Percentiles rank a stretch among this genome's conserved stretches.
These are phyloP conservation scores for Ciconia stormi DNA, from an alignment of 2,113 vertebrate genomes.

Conservation along the genomic window DNA sequence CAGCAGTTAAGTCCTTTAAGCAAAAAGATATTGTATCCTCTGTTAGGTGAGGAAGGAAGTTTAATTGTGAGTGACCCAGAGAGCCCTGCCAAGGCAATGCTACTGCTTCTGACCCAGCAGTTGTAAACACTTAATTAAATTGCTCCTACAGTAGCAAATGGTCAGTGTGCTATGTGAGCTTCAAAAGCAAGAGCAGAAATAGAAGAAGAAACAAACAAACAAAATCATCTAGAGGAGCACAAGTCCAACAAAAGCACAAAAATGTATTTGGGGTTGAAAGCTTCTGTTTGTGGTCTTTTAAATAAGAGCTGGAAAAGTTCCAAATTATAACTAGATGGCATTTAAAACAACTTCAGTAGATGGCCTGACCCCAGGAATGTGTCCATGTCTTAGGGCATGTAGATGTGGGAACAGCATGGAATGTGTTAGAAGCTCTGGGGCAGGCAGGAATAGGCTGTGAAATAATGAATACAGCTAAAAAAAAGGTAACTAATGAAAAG, in stretches of 20 bases:
- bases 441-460: background rate
- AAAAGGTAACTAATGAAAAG: background rate
- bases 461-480: background rate
- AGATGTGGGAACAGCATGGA: background rate
- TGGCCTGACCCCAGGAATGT: background rate
- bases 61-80: background rate
- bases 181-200: background rate
- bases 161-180: background rate
- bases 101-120: background rate
- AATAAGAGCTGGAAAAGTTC: background rate
- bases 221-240: background rate
- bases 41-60: background rate
- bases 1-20: background rate
- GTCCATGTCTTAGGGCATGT: background rate
- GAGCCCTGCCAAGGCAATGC: background rate
- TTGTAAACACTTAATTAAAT: background rate
- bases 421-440: background rate
- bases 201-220: background rate
- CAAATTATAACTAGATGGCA: background rate
- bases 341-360: background rate
- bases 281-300: background rate
- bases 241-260: background rate
- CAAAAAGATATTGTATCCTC: background rate
- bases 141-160: background rate
- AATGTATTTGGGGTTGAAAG: background rate